A percentile compares a stretch with the other conserved stretches of the same genome.
Conservation (phyloP, 37 sponge, comb jelly and placozoan genomes). For the Cliona cf. orientalis region DNA sequence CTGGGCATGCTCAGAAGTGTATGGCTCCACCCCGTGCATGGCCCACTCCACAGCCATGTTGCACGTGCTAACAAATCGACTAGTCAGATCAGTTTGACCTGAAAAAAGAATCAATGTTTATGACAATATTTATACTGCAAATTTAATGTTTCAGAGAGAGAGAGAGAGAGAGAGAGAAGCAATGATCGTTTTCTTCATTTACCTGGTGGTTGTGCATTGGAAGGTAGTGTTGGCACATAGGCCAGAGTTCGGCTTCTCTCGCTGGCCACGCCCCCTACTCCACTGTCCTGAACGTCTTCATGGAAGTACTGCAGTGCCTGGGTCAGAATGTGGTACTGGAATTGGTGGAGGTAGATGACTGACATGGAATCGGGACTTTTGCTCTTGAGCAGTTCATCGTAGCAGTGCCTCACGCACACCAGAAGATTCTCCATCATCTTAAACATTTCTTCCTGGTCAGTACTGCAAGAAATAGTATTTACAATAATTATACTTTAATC, state of each 20-base stretch:
- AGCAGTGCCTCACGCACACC: constrained; percentile 65
- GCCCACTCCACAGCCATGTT: constrained; percentile 67
- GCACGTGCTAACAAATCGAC: constrained; percentile 34
- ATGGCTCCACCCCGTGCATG: constrained; percentile 27
- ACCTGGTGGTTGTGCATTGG: constrained; percentile 45
- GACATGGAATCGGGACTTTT: constrained; percentile 25
- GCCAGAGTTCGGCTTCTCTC: neutral
- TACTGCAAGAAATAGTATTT: constrained; percentile 33
- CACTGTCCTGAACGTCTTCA: constrained; percentile 35
- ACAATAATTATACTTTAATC: too few species aligned
- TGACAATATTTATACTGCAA: neutral
- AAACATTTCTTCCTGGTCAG: constrained; percentile 72
- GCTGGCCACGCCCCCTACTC: constrained; percentile 2
- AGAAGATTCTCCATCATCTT: constrained; percentile 60
- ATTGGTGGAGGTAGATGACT: constrained; percentile 55
- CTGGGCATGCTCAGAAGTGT: constrained; percentile 55
- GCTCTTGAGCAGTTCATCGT: constrained; percentile 30
- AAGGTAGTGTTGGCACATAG: constrained; percentile 35
- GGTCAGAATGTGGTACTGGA: constrained; percentile 45
- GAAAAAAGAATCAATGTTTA: neutral
- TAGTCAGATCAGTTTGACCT: constrained; percentile 59
- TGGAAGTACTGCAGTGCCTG: constrained; percentile 54
- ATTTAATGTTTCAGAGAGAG: neutral
- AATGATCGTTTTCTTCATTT: neutral
- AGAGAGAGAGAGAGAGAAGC: neutral